These are phyloP conservation scores for Campoletis raptor DNA, from an alignment of 2,888 invertebrate genomes.

Conservation along the genomic window DNA sequence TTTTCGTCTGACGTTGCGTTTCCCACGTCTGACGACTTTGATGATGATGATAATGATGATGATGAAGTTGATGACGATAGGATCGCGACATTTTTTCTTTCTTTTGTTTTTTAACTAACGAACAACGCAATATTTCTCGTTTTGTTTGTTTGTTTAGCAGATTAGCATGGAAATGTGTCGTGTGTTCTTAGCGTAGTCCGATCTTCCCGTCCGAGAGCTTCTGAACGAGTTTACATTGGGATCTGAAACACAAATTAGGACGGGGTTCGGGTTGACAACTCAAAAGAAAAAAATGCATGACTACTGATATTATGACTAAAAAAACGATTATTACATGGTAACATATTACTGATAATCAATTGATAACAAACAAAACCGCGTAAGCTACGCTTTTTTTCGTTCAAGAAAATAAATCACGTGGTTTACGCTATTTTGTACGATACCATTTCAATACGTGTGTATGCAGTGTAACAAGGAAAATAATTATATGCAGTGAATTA, in stretches of 20 bases:
- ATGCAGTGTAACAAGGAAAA: constrained; percentile 35
- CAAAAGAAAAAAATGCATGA: constrained; percentile 77
- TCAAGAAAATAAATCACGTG: background rate
- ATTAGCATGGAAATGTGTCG: constrained; percentile 36
- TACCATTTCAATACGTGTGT: constrained; percentile 14
- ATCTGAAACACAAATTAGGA: constrained; percentile 84
- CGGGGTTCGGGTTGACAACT: constrained; percentile 83
- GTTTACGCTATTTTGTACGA: constrained; percentile 24
- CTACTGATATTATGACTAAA: constrained; percentile 55
- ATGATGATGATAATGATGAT: constrained; percentile 26
- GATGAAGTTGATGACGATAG: constrained; percentile 29
- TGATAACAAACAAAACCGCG: constrained; percentile 10
- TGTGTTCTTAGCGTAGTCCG: constrained; percentile 58
- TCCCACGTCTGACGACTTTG: constrained; percentile 55
- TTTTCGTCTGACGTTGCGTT: constrained; percentile 52
- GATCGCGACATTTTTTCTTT: constrained; percentile 60
- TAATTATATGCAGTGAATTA: constrained; percentile 38
- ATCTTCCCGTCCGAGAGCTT: constrained; percentile 74
- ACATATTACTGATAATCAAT: constrained; percentile 36
- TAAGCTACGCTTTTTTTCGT: background rate
- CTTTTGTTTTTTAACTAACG: constrained; percentile 9
- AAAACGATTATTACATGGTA: constrained; percentile 29
- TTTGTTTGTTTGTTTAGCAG: constrained; percentile 48
- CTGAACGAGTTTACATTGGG: constrained; percentile 71
- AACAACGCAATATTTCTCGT: background rate